Evolutionary conservation across 2,888 invertebrate species (phyloP).

Genomic region (Melanargia galathea): DNA sequence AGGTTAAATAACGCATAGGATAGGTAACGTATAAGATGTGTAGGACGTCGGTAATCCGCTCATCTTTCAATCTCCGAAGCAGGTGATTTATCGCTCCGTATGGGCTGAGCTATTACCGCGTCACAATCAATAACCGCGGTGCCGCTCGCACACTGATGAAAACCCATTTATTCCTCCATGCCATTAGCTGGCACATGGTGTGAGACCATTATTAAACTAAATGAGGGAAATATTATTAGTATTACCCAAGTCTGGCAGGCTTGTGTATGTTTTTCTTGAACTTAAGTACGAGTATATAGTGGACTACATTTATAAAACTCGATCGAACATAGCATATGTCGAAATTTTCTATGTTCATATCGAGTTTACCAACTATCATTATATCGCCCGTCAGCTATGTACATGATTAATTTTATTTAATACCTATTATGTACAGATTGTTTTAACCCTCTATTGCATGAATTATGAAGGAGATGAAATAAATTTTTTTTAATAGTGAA

Average conservation of each 20-base stretch:
- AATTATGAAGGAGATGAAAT: too few species aligned
- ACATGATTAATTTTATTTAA: too few species aligned
- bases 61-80: constrained; percentile 44
- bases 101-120: constrained; percentile 63
- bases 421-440: too few species aligned
- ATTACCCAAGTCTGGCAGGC: neutral
- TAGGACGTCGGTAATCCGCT: constrained; percentile 41
- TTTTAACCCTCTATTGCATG: too few species aligned
- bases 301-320: too few species aligned
- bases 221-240: constrained; percentile 6
- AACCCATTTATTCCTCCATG: constrained; percentile 53
- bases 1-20: constrained; percentile 24
- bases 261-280: neutral
- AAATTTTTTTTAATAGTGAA: too few species aligned
- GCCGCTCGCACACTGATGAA: constrained; percentile 56
- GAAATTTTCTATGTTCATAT: neutral
- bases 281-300: neutral
- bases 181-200: constrained; percentile 31
- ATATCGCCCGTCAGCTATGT: too few species aligned
- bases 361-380: neutral
- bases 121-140: constrained; percentile 71
- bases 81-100: constrained; percentile 66
- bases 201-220: constrained; percentile 12
- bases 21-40: constrained; percentile 24
- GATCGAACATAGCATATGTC: too few species aligned